Base-by-base conservation (phyloP, 2,797 vertebrate genomes). In the Hyperoplus immaculatus region DNA sequence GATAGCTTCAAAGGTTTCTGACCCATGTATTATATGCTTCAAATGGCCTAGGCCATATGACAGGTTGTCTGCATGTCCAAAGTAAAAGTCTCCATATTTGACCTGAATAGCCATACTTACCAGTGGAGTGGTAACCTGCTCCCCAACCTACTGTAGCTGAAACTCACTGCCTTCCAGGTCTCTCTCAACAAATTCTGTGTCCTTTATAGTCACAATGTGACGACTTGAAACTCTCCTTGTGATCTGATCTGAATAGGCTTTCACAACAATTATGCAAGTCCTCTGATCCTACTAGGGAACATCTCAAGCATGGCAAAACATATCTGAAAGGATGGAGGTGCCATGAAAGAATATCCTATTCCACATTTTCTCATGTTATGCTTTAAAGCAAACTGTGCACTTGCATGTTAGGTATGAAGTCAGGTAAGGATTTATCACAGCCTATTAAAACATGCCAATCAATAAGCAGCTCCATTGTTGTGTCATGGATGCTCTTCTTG, bases 1-100 rank as follows among this genome's bases (percentile, higher is more conserved):
- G 45, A 18, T 4, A 29, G 53, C 47, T 71, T 58, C 4, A 53
- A 77, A 69, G 18, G 10, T 69, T 58, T 41, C n/a, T 39, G 41
- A 56, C 8, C 49, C 46, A 18, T 69, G 4, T 45, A 45, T 6
- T 45, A 45, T 56, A 14, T 50, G 50, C 53, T 61, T 81, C 39
- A 72, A 51, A 46, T 15, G 9, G 42, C 55, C 47, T 41, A 21
- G 62, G 49, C 62, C 38, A 39, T 54, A 67, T 11, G 13, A 15
- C 3, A 3, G 15, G 7, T 62, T n/a, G 49, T n/a, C n/a, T 36
- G 16, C 43, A 49, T 55, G n/a, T 47, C 43, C 50, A 51, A 49
- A 72, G 50, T 15, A 14, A 49, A 67, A 42, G 21, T 42, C 0
- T 55, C 51, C 4, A 18, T 46, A 43, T 18, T n/a, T 68, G 18